Evolutionary conservation across 2,888 invertebrate genomes (phyloP), one percentile per base, ranked within the genome.

Genomic region (Cantharis rufa): DNA sequence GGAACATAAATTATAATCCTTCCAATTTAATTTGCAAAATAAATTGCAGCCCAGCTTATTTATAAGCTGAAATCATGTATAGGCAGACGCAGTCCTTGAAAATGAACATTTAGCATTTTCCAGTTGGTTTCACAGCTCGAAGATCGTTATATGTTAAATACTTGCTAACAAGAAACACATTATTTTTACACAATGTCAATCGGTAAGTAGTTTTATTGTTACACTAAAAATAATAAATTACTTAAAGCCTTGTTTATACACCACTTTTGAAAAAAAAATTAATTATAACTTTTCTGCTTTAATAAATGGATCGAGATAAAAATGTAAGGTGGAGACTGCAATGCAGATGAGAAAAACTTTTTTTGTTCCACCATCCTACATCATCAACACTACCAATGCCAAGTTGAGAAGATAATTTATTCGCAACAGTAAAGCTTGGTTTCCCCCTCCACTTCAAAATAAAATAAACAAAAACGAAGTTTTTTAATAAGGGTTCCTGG

Each of bases 121-220:
- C 73, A 73, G 61, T 73, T 73, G 69, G 73, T 69, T 73, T 73
- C 68, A 73, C 73, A 73, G 62, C 61, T 32, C 69, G 15, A 62
- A 68, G 68, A 73, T 73, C 69, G 69, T 73, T 27, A 69, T 73
- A 69, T 73, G 69, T 73, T 73, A 73, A 73, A 73, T 73, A 73
- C 69, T 64, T 32, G 71, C 71, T 72, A 72, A 72, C 71, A 72
- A 72, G 63, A 21, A 18, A 16, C 27, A 72, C 66, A 64, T 71
- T 63, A 72, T 72, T 72, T 72, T 32, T 64, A 72, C 63, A 72
- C 66, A 72, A 64, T 71, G 64, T 24, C 15, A 27, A 64, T 15
- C 16, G 24, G 64, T 72, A 64, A 66, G 62, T 16, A 32, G 28
- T 72, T 28, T 72, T 72, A 71, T 64, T 71, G 63, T 64, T 64